phyloP scores from a whole-genome alignment of 2,797 vertebrate species.

The Sciurus vulgaris region DNA sequence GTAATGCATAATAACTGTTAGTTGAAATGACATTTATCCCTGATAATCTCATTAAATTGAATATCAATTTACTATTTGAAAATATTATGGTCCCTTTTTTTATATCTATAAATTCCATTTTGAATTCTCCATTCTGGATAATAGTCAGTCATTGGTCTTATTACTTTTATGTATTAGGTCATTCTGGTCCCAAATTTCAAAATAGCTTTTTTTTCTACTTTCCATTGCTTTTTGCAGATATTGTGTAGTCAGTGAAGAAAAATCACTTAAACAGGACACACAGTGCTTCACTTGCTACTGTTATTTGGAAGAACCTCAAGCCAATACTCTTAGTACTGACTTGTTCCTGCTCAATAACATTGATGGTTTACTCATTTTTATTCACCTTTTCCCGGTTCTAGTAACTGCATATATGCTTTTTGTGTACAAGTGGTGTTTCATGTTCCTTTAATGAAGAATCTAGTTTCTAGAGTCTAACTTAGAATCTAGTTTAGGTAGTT shows the following conservation, averaged over 20 bases:
- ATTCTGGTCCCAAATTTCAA: neutral
- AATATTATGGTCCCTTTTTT: neutral
- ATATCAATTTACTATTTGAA: neutral
- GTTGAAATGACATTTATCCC: neutral
- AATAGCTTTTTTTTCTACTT: neutral
- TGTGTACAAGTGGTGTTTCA: neutral
- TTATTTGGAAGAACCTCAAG: neutral
- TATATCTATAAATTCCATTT: neutral
- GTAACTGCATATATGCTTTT: neutral
- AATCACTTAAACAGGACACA: neutral
- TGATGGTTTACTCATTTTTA: neutral
- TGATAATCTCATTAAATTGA: neutral
- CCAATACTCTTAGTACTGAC: neutral
- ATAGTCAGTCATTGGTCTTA: neutral
- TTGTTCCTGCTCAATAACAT: neutral
- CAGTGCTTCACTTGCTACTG: neutral
- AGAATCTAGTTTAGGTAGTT: neutral
- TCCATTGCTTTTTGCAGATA: neutral
- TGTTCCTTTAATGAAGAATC: neutral
- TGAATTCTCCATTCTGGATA: neutral
- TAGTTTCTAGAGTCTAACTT: neutral
- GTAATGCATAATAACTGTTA: neutral
- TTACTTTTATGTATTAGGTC: neutral
- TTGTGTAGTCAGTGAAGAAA: neutral
- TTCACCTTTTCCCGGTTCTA: neutral